Conservation (phyloP, 2,113 vertebrate genomes). For the Microtus oregoni region DNA sequence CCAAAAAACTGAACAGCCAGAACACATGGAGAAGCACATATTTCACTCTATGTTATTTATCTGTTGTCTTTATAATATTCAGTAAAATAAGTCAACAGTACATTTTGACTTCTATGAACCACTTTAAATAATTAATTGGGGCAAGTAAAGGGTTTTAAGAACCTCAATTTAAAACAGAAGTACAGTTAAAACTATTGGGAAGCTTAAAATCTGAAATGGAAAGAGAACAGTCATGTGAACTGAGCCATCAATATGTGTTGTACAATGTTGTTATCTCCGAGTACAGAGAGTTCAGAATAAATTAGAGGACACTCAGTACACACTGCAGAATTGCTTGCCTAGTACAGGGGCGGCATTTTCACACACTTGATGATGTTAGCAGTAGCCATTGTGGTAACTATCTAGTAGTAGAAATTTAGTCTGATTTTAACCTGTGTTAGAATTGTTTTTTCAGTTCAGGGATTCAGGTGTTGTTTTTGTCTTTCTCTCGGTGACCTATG, state of each 20-base stretch:
- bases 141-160: not conserved
- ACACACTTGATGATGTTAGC: not conserved
- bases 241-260: not conserved
- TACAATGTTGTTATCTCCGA: not conserved
- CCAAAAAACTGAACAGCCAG: not conserved
- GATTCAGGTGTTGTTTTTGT: not conserved
- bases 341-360: not conserved
- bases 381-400: not conserved
- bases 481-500: not conserved
- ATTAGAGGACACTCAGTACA: not conserved
- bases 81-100: not conserved
- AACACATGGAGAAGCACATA: not conserved
- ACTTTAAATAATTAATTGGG: not conserved
- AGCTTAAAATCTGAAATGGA: not conserved
- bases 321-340: not conserved
- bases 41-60: not conserved
- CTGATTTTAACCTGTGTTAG: not conserved
- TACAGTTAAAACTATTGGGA: not conserved
- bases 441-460: not conserved
- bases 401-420: not conserved
- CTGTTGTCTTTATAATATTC: not conserved
- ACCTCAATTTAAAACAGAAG: not conserved
- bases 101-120: not conserved
- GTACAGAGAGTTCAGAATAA: not conserved
- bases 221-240: not conserved